Conservation (phyloP, 2,888 invertebrate genomes). For the Lampropteryx suffumata region DNA sequence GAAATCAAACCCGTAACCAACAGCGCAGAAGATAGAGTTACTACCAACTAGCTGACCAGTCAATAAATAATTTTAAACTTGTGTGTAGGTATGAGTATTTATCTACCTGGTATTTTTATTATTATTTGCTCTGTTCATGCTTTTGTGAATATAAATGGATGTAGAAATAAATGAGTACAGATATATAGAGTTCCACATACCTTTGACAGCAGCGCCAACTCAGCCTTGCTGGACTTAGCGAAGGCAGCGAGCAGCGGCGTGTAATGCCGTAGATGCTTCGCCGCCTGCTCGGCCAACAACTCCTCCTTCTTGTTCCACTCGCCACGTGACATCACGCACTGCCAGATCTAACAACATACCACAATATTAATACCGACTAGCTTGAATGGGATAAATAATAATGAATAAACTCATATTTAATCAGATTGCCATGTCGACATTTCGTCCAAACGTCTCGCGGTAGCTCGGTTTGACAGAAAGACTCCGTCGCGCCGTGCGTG, state of each 20-base stretch:
- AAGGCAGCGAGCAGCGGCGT: conserved; percentile 94
- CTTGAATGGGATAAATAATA: too few species aligned
- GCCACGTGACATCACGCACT: conserved; percentile 95
- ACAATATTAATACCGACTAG: too few species aligned
- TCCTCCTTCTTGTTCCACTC: conserved; percentile 99
- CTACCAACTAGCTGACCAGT: too few species aligned
- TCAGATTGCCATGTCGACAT: conserved; percentile 78
- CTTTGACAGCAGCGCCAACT: conserved; percentile 93
- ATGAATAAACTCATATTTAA: conserved; percentile 3
- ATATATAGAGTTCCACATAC: too few species aligned
- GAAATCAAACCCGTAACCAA: too few species aligned
- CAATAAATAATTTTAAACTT: too few species aligned
- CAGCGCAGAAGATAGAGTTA: too few species aligned
- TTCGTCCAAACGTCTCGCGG: conserved; percentile 36
- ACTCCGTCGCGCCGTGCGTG: conserved; percentile 53
- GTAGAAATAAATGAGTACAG: too few species aligned
- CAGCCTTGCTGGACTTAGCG: conserved; percentile 92
- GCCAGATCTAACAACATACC: conserved; percentile 88
- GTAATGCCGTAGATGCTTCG: conserved; percentile 93
- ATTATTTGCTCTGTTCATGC: too few species aligned
- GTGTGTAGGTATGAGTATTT: too few species aligned
- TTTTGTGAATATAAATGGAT: too few species aligned
- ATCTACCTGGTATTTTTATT: too few species aligned
- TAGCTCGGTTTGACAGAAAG: conserved; percentile 48
- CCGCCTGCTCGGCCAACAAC: conserved; percentile 96